phyloP scores from a whole-genome alignment of 1,140 invertebrate genomes.

The Halesus radiatus region DNA sequence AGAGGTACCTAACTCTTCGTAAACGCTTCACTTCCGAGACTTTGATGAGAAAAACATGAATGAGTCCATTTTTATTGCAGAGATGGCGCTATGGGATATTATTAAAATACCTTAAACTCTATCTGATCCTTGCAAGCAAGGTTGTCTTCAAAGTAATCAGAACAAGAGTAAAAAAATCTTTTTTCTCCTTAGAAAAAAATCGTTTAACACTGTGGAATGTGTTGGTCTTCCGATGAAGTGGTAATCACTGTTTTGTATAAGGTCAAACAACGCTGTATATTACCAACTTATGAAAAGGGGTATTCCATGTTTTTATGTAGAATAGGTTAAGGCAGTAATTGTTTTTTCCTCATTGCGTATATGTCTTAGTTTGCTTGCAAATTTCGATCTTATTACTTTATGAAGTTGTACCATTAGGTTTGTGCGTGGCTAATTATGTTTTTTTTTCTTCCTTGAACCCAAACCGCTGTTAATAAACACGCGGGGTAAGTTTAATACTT shows the following conservation, averaged over 20 bases:
- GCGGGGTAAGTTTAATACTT: neutral
- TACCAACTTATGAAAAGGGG: too few species aligned
- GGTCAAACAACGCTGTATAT: too few species aligned
- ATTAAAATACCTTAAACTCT: neutral
- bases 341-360: too few species aligned
- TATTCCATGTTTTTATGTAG: too few species aligned
- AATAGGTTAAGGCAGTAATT: too few species aligned
- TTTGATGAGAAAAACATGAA: neutral
- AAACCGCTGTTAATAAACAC: conserved; percentile 3
- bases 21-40: neutral
- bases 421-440: conserved; percentile 6
- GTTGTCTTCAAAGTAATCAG: neutral
- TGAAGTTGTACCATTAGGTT: conserved; percentile 2
- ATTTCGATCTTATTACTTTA: neutral
- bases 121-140: neutral
- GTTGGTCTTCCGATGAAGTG: neutral
- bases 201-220: neutral
- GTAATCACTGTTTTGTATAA: neutral
- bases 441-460: neutral
- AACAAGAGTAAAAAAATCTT: neutral
- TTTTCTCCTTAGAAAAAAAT: neutral
- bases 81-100: neutral
- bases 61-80: neutral
- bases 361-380: too few species aligned
- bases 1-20: too few species aligned